Base-by-base conservation (phyloP, 2,888 invertebrate genomes). In the Smittia sp. region DNA sequence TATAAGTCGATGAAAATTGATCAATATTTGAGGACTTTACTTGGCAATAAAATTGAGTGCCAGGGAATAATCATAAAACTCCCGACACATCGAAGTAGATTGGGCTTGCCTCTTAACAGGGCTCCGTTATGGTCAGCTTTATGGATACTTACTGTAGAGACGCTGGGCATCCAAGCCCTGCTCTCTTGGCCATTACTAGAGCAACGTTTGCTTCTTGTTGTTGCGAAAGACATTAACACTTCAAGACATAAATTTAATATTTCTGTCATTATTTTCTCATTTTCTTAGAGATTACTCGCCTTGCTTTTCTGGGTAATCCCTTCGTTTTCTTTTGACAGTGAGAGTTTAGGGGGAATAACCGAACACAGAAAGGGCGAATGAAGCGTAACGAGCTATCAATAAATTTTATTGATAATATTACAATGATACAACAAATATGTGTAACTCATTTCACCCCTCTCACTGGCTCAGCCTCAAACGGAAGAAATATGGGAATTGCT, bases 1-100 rank as follows among this genome's bases (percentile, higher is more conserved):
- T 38, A 32, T 58, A 70, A 70, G 32, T 70, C 70, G 58, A 70
- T 70, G 58, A 58, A 58, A 70, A 70, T 58, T 58, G 58, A 70
- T 70, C 54, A 70, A 58, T 58, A 70, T 70, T 22, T 13, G 46
- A 20, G 1, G 68, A 38, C 66, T 66, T 52, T 11, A 9, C n/a
- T 38, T n/a, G 38, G 20, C 24, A 68, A 46, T 68, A 68, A 68
- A 68, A 46, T 68, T 22, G 22, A 68, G 68, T 68, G 25, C 46
- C 6, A 7, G 4, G 13, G 52, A 15, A 52, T 52, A 52, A 52
- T 15, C 52, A 13, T 52, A 52, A 52, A 3, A 52, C 15, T 52
- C n/a, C 15, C 52, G 15, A 7, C 15, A 52, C 4, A 52, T 15
- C 3, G 15, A 7, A n/a, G 15, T 15, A 3, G 52, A 52, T n/a